These are phyloP conservation scores for Palaemon carinicauda DNA, from an alignment of 1,140 invertebrate species.

Conservation along the genomic window DNA sequence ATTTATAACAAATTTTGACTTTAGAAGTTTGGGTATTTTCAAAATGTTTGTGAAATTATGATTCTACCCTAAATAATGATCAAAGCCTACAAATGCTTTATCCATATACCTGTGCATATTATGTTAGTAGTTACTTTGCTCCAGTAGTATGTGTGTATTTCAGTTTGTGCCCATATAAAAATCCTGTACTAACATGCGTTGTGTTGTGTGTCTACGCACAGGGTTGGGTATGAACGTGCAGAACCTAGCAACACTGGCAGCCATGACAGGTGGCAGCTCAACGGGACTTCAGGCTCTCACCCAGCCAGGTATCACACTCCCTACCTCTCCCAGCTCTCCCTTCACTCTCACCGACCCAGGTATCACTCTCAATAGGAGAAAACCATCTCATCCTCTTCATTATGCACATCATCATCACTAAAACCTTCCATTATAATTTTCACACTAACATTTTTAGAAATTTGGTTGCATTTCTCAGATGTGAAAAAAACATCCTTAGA, in stretches of 20 bases:
- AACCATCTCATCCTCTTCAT: not conserved
- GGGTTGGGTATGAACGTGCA: constrained; percentile 77
- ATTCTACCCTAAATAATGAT: no score
- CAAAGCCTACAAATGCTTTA: not conserved
- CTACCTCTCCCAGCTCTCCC: constrained; percentile 48
- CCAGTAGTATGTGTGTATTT: not conserved
- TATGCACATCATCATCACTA: constrained; percentile 21
- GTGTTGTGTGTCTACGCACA: constrained; percentile 23
- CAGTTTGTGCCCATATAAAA: not conserved
- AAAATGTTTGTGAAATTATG: no score
- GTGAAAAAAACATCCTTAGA: no score
- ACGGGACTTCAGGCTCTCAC: constrained; percentile 68
- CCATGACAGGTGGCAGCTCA: constrained; percentile 76
- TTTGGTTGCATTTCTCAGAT: no score
- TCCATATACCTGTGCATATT: not conserved
- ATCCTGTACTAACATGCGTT: constrained; percentile 1
- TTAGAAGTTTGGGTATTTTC: no score
- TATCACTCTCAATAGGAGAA: constrained; percentile 22
- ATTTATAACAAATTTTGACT: no score
- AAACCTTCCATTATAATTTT: not conserved
- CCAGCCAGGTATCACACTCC: constrained; percentile 67
- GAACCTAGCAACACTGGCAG: constrained; percentile 87
- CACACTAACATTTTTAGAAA: no score
- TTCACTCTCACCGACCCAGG: constrained; percentile 46
- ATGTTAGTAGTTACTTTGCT: not conserved